Evolutionary conservation across 2,113 vertebrate genomes (phyloP).

Genomic region (Anolis carolinensis): DNA sequence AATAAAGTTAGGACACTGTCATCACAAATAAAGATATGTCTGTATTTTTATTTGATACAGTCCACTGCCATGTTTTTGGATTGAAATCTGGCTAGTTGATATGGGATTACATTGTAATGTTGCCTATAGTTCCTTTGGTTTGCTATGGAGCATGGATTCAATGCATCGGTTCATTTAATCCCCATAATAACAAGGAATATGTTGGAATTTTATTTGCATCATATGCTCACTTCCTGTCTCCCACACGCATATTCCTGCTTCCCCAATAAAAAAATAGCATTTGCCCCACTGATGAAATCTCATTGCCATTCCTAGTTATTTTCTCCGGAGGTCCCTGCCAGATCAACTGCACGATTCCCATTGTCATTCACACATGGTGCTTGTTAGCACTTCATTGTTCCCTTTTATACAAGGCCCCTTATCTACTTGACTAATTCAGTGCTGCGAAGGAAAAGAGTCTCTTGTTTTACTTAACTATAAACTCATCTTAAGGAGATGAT

Average conservation of each 20-base stretch:
- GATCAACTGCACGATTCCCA: slow-evolving; percentile 66
- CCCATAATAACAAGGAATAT: no score
- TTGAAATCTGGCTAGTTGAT: not conserved
- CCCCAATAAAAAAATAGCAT: slow-evolving; percentile 40
- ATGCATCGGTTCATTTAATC: not conserved
- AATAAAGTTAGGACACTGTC: no score
- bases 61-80: not conserved
- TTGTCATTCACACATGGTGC: slow-evolving; percentile 76
- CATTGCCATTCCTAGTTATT: slow-evolving; percentile 63
- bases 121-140: not conserved
- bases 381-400: slow-evolving; percentile 77
- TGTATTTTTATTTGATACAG: not conserved
- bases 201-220: slow-evolving; percentile 32
- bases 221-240: slow-evolving; percentile 49
- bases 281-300: slow-evolving; percentile 53
- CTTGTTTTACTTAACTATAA: slow-evolving; percentile 57
- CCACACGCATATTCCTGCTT: slow-evolving; percentile 27
- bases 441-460: slow-evolving; percentile 70
- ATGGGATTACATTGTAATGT: not conserved
- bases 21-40: not conserved
- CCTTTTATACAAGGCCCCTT: slow-evolving; percentile 61
- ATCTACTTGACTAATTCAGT: slow-evolving; percentile 71
- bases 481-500: slow-evolving; percentile 49
- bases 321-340: slow-evolving; percentile 66
- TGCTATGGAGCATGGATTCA: not conserved